Evolutionary conservation across 2,113 vertebrate species (phyloP).

Genomic region (Acrocephalus kingi): DNA sequence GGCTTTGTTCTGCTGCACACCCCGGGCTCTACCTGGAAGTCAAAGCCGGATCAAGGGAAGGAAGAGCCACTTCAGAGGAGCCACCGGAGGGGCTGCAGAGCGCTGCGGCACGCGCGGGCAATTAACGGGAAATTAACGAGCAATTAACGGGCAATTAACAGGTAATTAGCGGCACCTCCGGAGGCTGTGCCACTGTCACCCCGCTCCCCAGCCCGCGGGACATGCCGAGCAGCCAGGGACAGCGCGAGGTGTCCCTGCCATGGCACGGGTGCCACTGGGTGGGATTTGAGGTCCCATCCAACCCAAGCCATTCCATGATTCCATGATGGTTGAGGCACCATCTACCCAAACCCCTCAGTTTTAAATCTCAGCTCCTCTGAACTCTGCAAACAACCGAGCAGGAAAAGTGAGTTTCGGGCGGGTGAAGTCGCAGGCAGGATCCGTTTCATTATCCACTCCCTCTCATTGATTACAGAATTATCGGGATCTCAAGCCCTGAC

Average conservation of each 20-base stretch:
- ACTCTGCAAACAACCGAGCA: background rate
- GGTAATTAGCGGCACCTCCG: background rate
- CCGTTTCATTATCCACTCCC: background rate
- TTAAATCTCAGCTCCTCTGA: background rate
- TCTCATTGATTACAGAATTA: conserved; percentile 21
- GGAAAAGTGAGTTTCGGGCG: background rate
- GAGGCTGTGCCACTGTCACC: accelerated
- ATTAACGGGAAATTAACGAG: background rate
- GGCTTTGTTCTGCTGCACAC: background rate
- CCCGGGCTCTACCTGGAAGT: background rate
- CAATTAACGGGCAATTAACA: background rate
- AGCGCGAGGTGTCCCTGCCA: background rate
- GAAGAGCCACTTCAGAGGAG: background rate
- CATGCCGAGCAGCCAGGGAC: background rate
- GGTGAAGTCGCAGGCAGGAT: background rate
- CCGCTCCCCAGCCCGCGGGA: background rate
- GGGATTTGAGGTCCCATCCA: background rate
- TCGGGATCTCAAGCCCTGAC: background rate
- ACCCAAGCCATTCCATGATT: background rate
- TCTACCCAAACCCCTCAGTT: background rate
- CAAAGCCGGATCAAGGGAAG: background rate
- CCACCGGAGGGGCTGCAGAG: background rate
- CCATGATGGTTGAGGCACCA: background rate
- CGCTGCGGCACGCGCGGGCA: background rate
- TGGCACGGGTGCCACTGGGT: background rate